Conservation (phyloP, 2,888 invertebrate genomes). For the Sinotaia quadrata region DNA sequence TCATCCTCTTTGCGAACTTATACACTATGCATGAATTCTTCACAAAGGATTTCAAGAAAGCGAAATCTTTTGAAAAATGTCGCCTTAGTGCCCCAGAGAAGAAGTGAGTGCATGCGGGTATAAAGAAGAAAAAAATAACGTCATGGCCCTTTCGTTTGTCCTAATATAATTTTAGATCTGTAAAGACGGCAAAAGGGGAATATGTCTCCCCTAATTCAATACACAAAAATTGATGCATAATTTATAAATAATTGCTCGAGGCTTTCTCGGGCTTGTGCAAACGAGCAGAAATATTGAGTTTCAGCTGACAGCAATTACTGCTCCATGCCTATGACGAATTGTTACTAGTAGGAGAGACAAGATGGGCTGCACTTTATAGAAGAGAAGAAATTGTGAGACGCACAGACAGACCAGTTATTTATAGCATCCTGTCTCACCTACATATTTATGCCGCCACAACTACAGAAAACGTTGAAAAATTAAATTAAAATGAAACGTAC, state of each 20-base stretch:
- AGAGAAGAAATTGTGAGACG: too few species aligned
- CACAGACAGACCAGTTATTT: too few species aligned
- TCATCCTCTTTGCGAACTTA: slow-evolving; percentile 28
- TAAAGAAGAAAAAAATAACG: too few species aligned
- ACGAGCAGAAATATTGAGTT: slow-evolving; percentile 35
- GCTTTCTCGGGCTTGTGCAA: slow-evolving; percentile 21
- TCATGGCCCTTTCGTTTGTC: background rate
- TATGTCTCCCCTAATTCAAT: slow-evolving; percentile 33
- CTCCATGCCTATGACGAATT: slow-evolving; percentile 31
- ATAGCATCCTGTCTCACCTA: too few species aligned
- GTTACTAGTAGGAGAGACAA: slow-evolving; percentile 16
- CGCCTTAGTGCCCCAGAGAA: background rate
- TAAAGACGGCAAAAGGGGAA: slow-evolving; percentile 16
- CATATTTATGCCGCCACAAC: too few species aligned
- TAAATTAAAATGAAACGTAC: too few species aligned
- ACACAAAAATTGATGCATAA: slow-evolving; percentile 42
- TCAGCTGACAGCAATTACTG: slow-evolving; percentile 31
- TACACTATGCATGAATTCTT: slow-evolving; percentile 35
- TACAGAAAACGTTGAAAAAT: too few species aligned
- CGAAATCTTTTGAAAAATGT: background rate
- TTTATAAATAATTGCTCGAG: slow-evolving; percentile 37
- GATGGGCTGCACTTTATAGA: too few species aligned
- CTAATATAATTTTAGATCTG: slow-evolving; percentile 37
- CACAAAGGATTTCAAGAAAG: slow-evolving; percentile 8
- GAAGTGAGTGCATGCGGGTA: background rate